Conservation (phyloP, 2,113 vertebrate genomes). For the Calidris pugnax region DNA sequence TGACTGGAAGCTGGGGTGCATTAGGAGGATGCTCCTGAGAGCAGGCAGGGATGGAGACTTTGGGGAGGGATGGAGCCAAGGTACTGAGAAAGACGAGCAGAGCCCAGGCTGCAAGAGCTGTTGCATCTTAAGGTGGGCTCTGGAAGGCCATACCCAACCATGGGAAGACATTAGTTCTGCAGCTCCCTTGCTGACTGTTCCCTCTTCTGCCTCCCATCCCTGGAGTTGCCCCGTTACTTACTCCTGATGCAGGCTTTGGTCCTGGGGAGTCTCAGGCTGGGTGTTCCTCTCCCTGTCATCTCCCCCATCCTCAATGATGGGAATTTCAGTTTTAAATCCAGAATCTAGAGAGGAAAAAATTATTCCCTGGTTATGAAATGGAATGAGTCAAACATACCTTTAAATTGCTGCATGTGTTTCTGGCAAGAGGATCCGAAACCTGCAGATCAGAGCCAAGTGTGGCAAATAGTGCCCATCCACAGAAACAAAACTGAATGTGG, state of each 20-base stretch:
- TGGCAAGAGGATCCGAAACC: neutral
- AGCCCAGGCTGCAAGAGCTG: neutral
- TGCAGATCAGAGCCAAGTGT: neutral
- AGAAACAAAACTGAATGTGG: neutral
- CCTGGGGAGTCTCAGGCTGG: too few species aligned
- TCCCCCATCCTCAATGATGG: neutral
- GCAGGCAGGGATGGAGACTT: neutral
- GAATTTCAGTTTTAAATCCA: neutral
- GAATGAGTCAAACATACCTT: neutral
- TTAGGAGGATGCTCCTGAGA: neutral
- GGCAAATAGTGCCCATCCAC: neutral
- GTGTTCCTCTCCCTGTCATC: neutral
- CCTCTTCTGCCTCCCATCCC: neutral
- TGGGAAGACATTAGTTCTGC: neutral
- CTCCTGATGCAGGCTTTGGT: neutral
- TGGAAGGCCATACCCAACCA: neutral
- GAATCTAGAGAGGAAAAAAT: neutral
- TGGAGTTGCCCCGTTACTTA: neutral
- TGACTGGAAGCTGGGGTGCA: neutral
- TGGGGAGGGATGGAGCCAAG: neutral
- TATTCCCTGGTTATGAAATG: neutral
- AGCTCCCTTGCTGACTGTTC: neutral
- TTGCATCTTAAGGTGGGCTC: neutral
- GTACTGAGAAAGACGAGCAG: neutral
- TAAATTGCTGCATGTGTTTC: neutral